Percentiles rank a stretch among this genome's conserved stretches.
Evolutionary conservation across 1,140 invertebrate genomes (phyloP).

Genomic region (Zaprionus davidi): DNA sequence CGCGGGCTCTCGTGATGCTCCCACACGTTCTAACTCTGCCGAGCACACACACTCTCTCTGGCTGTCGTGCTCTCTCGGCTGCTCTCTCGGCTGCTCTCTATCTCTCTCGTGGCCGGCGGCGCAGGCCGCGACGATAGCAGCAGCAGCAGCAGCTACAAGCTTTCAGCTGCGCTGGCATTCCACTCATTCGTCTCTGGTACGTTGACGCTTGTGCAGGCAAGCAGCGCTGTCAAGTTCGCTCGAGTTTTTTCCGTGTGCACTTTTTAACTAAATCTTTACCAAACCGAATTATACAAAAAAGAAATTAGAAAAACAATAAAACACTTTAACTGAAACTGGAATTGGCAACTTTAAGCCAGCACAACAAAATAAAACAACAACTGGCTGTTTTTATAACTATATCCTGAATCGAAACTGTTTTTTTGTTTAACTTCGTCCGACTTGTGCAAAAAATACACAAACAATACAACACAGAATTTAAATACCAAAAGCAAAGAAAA

Average conservation of each 20-base stretch:
- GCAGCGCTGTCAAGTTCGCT: conserved; percentile 54
- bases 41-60: neutral
- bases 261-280: conserved; percentile 46
- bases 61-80: neutral
- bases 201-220: conserved; percentile 64
- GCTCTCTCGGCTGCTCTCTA: conserved; percentile 4
- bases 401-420: conserved; percentile 32
- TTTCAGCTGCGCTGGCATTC: conserved; percentile 65
- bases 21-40: neutral
- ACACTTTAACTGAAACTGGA: conserved; percentile 36
- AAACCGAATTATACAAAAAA: conserved; percentile 32
- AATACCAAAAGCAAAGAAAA: conserved; percentile 37
- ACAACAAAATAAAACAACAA: conserved; percentile 37
- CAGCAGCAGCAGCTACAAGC: conserved; percentile 42
- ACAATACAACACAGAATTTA: conserved; percentile 28
- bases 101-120: conserved; percentile 18
- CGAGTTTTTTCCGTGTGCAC: conserved; percentile 75
- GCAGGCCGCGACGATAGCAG: neutral
- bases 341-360: conserved; percentile 28
- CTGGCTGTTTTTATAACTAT: conserved; percentile 9
- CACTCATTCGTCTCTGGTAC: conserved; percentile 79
- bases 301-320: neutral
- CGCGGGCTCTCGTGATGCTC: neutral
- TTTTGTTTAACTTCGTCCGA: conserved; percentile 38
- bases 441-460: conserved; percentile 42